These are phyloP conservation scores for Aspidoscelis tigris DNA, from an alignment of 2,113 vertebrate genomes.

Conservation along the genomic window DNA sequence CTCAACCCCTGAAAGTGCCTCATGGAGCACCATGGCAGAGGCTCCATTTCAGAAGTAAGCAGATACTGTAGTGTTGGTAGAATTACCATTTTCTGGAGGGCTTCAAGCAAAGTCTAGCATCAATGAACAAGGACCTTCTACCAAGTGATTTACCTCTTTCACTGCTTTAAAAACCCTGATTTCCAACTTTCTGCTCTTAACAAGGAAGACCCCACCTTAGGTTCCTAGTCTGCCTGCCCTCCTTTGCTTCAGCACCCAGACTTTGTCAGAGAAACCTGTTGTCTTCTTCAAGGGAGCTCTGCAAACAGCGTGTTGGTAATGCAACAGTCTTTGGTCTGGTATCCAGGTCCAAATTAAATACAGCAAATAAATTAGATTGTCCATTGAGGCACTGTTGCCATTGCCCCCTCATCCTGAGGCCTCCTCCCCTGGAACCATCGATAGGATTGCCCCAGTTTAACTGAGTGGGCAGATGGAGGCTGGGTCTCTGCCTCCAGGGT, in stretches of 20 bases:
- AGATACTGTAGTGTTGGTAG: neutral
- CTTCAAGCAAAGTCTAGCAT: neutral
- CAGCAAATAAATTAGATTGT: slow-evolving; percentile 37
- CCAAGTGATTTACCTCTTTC: neutral
- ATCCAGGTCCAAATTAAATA: slow-evolving; percentile 31
- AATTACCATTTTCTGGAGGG: slow-evolving; percentile 6
- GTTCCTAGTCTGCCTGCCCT: neutral
- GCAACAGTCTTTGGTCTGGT: slow-evolving; percentile 26
- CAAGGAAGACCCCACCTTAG: neutral
- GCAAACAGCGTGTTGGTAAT: neutral
- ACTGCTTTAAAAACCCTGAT: neutral
- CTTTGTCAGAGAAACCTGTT: neutral
- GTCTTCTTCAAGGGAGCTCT: neutral
- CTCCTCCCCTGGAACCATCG: neutral
- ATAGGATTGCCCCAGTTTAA: neutral
- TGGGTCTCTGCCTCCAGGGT: neutral
- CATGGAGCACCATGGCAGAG: neutral
- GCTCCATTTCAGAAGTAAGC: neutral
- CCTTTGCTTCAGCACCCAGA: neutral
- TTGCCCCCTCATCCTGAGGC: neutral
- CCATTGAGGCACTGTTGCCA: neutral
- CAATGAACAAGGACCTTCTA: neutral
- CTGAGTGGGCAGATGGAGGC: neutral
- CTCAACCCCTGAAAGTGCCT: neutral
- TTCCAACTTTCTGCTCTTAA: neutral